phyloP scores from a whole-genome alignment of 2,888 invertebrate species.

The Limenitis camilla region DNA sequence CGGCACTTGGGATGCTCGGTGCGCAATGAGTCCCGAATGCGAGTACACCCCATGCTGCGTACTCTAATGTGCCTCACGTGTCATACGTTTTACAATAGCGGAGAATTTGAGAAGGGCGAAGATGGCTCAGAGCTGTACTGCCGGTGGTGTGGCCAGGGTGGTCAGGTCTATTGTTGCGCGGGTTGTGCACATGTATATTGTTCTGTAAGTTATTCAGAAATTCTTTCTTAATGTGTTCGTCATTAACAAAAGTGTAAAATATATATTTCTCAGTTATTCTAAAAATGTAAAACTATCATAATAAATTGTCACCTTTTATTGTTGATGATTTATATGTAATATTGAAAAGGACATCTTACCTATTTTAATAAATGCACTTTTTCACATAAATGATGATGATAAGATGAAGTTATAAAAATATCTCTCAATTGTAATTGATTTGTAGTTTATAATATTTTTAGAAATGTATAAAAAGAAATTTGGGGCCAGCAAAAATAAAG shows the following conservation, averaged over 20 bases:
- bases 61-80: conserved; percentile 83
- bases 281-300: too few species aligned
- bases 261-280: too few species aligned
- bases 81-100: conserved; percentile 85
- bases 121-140: conserved; percentile 89
- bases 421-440: neutral
- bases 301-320: too few species aligned
- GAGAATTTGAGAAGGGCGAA: conserved; percentile 87
- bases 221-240: neutral
- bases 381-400: too few species aligned
- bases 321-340: too few species aligned
- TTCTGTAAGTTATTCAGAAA: conserved; percentile 57
- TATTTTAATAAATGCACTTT: too few species aligned
- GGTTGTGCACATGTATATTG: conserved; percentile 84
- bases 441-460: conserved; percentile 51
- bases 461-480: conserved; percentile 84
- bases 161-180: conserved; percentile 85
- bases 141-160: conserved; percentile 88
- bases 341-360: too few species aligned
- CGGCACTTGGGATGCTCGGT: conserved; percentile 83
- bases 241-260: neutral
- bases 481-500: conserved; percentile 77
- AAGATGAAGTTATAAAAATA: neutral
- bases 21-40: conserved; percentile 76
- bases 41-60: conserved; percentile 81